phyloP scores from a whole-genome alignment of 2,113 vertebrate genomes.

The Chamaea fasciata region DNA sequence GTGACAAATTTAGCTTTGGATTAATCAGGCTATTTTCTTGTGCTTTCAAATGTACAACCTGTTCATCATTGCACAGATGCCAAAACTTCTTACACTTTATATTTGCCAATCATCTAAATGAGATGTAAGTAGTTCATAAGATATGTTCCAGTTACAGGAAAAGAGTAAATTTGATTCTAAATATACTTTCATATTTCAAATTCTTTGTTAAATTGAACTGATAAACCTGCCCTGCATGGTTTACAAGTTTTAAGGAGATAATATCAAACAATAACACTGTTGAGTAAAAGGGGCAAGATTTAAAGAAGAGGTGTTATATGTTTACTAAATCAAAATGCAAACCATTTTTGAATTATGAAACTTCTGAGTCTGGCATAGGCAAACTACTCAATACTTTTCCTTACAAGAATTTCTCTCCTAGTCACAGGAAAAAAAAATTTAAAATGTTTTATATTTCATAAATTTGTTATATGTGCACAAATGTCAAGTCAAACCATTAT shows the following conservation, averaged over 20 bases:
- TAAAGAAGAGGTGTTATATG: neutral
- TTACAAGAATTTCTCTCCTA: neutral
- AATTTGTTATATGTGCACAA: neutral
- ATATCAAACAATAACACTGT: neutral
- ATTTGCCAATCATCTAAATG: conserved; percentile 18
- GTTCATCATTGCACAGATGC: neutral
- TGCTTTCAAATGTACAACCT: conserved; percentile 26
- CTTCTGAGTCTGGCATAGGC: neutral
- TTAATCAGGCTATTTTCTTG: conserved; percentile 12
- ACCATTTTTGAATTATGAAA: neutral
- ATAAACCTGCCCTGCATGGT: neutral
- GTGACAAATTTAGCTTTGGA: conserved; percentile 37
- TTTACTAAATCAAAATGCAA: neutral
- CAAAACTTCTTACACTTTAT: conserved; percentile 3
- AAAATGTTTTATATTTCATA: neutral
- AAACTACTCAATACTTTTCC: neutral
- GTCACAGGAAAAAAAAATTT: neutral
- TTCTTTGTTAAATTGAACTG: neutral
- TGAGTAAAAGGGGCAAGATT: neutral
- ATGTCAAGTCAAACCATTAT: neutral
- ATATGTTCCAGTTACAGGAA: neutral
- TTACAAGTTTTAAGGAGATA: neutral
- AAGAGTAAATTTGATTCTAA: neutral
- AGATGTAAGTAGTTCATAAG: conserved; percentile 20
- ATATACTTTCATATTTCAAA: neutral